Conservation (phyloP, 1,140 invertebrate genomes). For the Heliconius eleuchia region DNA sequence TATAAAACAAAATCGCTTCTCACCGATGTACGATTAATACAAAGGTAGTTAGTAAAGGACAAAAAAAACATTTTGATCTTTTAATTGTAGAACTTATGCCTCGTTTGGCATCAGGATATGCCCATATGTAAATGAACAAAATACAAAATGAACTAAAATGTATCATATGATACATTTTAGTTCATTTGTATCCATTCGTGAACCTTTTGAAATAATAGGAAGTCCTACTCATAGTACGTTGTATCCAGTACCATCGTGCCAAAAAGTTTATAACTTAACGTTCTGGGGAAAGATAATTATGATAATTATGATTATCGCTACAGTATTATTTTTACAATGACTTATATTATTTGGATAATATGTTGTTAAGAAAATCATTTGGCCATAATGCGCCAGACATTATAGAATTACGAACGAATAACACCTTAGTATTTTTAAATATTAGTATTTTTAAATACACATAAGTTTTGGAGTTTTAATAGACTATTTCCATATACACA, state of each 20-base stretch:
- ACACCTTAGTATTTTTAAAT: slow-evolving; percentile 70
- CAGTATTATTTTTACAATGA: neutral
- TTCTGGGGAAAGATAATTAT: slow-evolving; percentile 39
- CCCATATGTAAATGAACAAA: slow-evolving; percentile 47
- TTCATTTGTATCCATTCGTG: slow-evolving; percentile 42
- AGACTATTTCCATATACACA: slow-evolving; percentile 76
- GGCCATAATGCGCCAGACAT: neutral
- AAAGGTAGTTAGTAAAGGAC: slow-evolving; percentile 22
- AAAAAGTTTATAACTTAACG: slow-evolving; percentile 37
- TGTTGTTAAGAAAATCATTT: neutral
- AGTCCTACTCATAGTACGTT: slow-evolving; percentile 28
- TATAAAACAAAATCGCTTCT: too few species aligned
- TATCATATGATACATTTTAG: slow-evolving; percentile 46
- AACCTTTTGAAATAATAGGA: slow-evolving; percentile 41
- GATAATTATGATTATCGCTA: neutral
- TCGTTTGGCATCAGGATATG: slow-evolving; percentile 34
- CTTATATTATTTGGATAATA: neutral
- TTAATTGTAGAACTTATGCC: slow-evolving; percentile 45
- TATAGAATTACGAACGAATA: neutral
- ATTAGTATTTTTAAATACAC: slow-evolving; percentile 18
- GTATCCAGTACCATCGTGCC: slow-evolving; percentile 42
- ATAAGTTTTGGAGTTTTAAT: slow-evolving; percentile 73
- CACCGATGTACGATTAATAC: too few species aligned
- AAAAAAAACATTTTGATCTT: slow-evolving; percentile 49
- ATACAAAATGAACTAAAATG: too few species aligned